Evolutionary conservation across 2,113 vertebrate species (phyloP), one percentile per base, ranked within the genome.

Genomic region (Caranx melampygus): DNA sequence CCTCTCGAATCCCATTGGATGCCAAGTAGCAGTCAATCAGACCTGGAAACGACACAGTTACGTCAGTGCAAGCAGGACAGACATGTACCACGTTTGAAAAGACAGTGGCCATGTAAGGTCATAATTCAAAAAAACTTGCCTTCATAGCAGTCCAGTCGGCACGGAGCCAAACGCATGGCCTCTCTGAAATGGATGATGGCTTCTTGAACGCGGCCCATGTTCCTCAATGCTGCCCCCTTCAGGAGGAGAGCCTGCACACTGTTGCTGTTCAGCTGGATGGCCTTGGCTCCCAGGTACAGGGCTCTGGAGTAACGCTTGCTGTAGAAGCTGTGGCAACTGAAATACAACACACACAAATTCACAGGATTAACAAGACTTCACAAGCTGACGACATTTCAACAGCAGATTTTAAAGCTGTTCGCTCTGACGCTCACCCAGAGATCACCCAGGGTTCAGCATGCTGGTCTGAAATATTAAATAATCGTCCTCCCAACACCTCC

Each of bases 361-460:
- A 77, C 21, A 34, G 7, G 21, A 40, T 68, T 31, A 60, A 0
- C 52, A 55, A 42, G 26, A 33, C 3, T 15, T 8, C 6, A 15
- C 5, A 61, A 8, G 8, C 60, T 11, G 26, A 14, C 0, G 10
- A 62, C 8, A 40, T 2, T 54, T 52, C 13, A 61, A 12, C 6
- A 2, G 35, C 4, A 73, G 8, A 55, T 12, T 6, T 62, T 37
- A 10, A 59, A 18, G 31, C 20, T 0, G 8, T 6, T 4, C 0
- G 0, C 15, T 31, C 13, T 10, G 20, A 71, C 13, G 75, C 92
- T 92, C 89, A 99, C 98, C 98, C 98, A 0, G 97, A 99, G 3
- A 99, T 98, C 58, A 99, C 98, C 98, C 98, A 99, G 31, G 98
- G 97, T 54, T 99, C 98, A 0, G 98, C 98, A 0, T 99, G 98